These are phyloP conservation scores for Xenops minutus DNA, from an alignment of 2,797 vertebrate genomes.

Conservation along the genomic window DNA sequence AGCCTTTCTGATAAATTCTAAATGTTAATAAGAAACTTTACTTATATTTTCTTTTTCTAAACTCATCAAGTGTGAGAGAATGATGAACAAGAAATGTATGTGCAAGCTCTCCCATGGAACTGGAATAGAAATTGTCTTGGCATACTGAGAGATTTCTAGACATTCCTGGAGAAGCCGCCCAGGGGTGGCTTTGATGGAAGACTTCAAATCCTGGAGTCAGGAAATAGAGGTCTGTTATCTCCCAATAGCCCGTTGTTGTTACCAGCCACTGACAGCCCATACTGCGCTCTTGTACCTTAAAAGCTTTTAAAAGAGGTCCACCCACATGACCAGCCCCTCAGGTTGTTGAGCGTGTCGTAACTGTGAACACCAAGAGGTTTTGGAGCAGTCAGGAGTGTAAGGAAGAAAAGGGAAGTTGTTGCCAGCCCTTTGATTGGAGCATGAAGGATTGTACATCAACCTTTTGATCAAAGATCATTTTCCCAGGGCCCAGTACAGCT, in stretches of 20 bases:
- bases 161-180: background rate
- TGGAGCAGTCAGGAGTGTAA: background rate
- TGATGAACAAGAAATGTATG: background rate
- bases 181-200: background rate
- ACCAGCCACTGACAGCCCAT: background rate
- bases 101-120: background rate
- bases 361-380: background rate
- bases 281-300: background rate
- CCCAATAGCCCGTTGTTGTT: background rate
- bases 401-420: background rate
- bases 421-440: background rate
- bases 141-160: background rate
- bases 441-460: fast-evolving
- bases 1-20: background rate
- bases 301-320: background rate
- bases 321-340: background rate
- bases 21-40: background rate
- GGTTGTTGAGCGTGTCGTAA: background rate
- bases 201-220: background rate
- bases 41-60: background rate
- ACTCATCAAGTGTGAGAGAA: background rate
- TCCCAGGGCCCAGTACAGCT: background rate
- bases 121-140: background rate
- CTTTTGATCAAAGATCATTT: background rate
- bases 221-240: background rate